A percentile compares a stretch with the other conserved stretches of the same genome.
These are phyloP conservation scores for Protosalanx chinensis DNA, from an alignment of 2,797 vertebrate genomes.

Conservation along the genomic window DNA sequence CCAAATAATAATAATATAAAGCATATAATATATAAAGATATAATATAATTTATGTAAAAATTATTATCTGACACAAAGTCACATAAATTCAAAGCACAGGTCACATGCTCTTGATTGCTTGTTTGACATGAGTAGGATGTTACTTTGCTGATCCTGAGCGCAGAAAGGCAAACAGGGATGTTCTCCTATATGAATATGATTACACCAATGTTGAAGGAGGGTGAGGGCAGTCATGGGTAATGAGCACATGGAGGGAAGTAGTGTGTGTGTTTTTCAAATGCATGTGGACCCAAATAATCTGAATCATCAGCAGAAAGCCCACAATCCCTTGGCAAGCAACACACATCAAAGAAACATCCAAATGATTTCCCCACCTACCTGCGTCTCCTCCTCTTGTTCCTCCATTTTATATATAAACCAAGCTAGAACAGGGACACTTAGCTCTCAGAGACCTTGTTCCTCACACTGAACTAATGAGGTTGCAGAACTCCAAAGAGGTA, in stretches of 20 bases:
- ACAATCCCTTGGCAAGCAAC: conserved; percentile 19
- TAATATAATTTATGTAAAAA: too few species aligned
- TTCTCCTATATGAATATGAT: not conserved
- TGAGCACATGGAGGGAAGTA: not conserved
- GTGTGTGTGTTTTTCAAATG: conserved; percentile 4
- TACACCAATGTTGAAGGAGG: not conserved
- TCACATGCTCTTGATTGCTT: conserved; percentile 15
- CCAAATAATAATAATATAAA: too few species aligned
- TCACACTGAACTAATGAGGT: conserved; percentile 47
- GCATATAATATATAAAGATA: too few species aligned
- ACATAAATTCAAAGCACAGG: too few species aligned
- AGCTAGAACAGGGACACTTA: too few species aligned
- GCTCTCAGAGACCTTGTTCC: not conserved
- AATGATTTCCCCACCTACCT: conserved; percentile 13
- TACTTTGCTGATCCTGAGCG: not conserved
- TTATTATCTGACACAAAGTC: too few species aligned
- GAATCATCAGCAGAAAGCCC: conserved; percentile 5
- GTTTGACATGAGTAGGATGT: conserved; percentile 15
- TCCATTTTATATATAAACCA: too few species aligned
- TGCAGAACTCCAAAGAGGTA: conserved; percentile 46
- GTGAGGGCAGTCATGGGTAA: not conserved
- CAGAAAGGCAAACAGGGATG: conserved; percentile 18
- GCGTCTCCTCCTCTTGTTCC: conserved; percentile 13
- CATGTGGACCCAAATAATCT: conserved; percentile 18
- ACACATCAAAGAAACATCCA: conserved; percentile 45